Evolutionary conservation across 2,113 vertebrate species (phyloP), one percentile per base, ranked within the genome.

Genomic region (Daphoenositta chrysoptera): DNA sequence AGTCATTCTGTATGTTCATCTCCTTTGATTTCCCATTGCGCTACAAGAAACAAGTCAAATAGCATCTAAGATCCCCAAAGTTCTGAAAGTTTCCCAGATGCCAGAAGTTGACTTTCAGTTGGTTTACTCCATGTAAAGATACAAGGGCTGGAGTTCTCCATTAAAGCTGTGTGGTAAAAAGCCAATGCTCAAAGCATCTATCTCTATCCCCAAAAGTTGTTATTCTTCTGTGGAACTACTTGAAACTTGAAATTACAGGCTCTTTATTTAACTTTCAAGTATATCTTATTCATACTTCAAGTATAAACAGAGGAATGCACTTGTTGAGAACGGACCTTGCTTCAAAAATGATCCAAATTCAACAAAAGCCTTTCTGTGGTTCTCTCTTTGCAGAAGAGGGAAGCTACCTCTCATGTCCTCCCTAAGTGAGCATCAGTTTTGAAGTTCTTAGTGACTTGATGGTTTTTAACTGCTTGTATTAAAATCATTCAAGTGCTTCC

Each of bases 251-350:
- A 65, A 69, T 90, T 93, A 69, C 42, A 88, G 30, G 50, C n/a
- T 80, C 89, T 88, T 83, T 70, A 28, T 80, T 86, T 77, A 79
- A 56, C 75, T 93, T 95, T 87, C 26, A 76, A 90, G 26, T 76
- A 3, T 48, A 65, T 40, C 15, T 61, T 68, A 65, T 53, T 85
- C 83, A 44, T 61, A 85, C 18, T 21, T 63, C 33, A 86, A 70
- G 35, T 83, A 27, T 21, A 89, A 83, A 47, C 18, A 7, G 48
- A n/a, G 26, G 31, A 51, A 66, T 53, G 31, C 20, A 45, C 39
- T 12, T 76, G 28, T 50, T 70, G 33, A 80, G 21, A 53, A 45
- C n/a, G 16, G 16, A 15, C 26, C 48, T 72, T 44, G 6, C 15
- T 63, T 85, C 3, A 77, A 86, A 72, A 80, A 31, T 39, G 3